A percentile compares a stretch with the other conserved stretches of the same genome.
Evolutionary conservation across 2,888 invertebrate species (phyloP).

Genomic region (Byasa hedistus): DNA sequence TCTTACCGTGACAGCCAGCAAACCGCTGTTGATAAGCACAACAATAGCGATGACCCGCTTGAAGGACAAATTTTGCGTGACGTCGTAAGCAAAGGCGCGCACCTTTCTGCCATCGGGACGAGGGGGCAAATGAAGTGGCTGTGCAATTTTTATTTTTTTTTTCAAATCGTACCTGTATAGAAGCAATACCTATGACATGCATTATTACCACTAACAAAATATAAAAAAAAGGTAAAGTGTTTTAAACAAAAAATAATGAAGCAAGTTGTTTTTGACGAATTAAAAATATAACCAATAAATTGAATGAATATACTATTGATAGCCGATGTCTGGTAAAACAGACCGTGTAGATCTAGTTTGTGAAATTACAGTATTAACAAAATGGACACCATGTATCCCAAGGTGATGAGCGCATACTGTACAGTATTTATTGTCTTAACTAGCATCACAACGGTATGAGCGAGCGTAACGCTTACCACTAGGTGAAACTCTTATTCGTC

Average conservation of each 20-base stretch:
- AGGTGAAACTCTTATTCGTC: too few relatives aligned
- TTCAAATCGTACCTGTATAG: conserved; percentile 93
- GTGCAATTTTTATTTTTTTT: conserved; percentile 98
- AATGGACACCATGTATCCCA: too few relatives aligned
- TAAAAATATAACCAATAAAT: neutral
- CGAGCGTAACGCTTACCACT: too few relatives aligned
- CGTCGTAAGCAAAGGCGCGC: conserved; percentile 97
- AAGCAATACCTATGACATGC: neutral
- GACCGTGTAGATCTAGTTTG: too few relatives aligned
- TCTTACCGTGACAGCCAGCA: conserved; percentile 93
- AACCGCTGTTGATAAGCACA: conserved; percentile 94
- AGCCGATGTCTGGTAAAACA: too few relatives aligned
- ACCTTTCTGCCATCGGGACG: conserved; percentile 96
- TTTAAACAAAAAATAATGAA: neutral
- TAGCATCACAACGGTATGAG: too few relatives aligned
- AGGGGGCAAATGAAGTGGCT: conserved; percentile 98
- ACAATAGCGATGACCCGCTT: conserved; percentile 96
- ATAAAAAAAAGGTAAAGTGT: neutral
- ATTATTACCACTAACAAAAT: neutral
- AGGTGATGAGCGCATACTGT: too few relatives aligned
- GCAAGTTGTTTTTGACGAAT: too few relatives aligned
- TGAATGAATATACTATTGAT: too few relatives aligned
- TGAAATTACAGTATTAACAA: too few relatives aligned
- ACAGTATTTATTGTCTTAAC: too few relatives aligned
- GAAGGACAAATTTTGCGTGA: conserved; percentile 97